phyloP scores from a whole-genome alignment of 2,888 invertebrate genomes.

The Drosophila limbata region DNA sequence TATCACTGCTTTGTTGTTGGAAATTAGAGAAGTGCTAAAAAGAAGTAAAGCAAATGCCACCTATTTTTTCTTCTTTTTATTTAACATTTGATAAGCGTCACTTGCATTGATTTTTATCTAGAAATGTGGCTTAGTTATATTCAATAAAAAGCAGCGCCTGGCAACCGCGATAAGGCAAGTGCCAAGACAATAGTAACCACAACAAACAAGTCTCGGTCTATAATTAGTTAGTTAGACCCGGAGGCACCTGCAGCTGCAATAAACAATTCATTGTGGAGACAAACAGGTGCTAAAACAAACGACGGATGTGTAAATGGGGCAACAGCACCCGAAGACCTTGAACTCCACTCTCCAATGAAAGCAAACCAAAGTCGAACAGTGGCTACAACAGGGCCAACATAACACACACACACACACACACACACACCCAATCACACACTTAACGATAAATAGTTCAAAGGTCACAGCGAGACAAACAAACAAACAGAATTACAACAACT shows the following conservation, averaged over 20 bases:
- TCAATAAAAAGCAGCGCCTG: slow-evolving; percentile 31
- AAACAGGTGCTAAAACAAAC: slow-evolving; percentile 62
- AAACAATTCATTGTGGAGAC: slow-evolving; percentile 61
- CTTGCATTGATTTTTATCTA: slow-evolving; percentile 67
- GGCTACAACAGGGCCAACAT: slow-evolving; percentile 5
- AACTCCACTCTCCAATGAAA: slow-evolving; percentile 36
- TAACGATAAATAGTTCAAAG: slow-evolving; percentile 33
- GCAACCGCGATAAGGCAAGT: slow-evolving; percentile 52
- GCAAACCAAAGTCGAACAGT: slow-evolving; percentile 35
- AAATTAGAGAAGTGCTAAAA: slow-evolving; percentile 65
- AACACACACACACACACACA: slow-evolving; percentile 2
- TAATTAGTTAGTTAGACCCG: slow-evolving; percentile 15
- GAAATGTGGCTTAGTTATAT: slow-evolving; percentile 5
- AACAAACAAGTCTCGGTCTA: slow-evolving; percentile 51
- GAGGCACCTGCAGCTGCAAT: slow-evolving; percentile 11
- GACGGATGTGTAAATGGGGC: slow-evolving; percentile 26
- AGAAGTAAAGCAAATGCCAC: slow-evolving; percentile 3
- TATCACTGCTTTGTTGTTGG: slow-evolving; percentile 32
- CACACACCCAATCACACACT: slow-evolving; percentile 6
- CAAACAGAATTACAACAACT: slow-evolving; percentile 19
- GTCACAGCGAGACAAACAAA: slow-evolving; percentile 23
- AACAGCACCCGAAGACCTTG: slow-evolving; percentile 62
- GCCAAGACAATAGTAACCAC: slow-evolving; percentile 20
- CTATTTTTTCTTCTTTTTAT: neutral
- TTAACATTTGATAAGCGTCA: slow-evolving; percentile 7